phyloP scores from a whole-genome alignment of 2,113 vertebrate genomes.

The Eurypyga helias region DNA sequence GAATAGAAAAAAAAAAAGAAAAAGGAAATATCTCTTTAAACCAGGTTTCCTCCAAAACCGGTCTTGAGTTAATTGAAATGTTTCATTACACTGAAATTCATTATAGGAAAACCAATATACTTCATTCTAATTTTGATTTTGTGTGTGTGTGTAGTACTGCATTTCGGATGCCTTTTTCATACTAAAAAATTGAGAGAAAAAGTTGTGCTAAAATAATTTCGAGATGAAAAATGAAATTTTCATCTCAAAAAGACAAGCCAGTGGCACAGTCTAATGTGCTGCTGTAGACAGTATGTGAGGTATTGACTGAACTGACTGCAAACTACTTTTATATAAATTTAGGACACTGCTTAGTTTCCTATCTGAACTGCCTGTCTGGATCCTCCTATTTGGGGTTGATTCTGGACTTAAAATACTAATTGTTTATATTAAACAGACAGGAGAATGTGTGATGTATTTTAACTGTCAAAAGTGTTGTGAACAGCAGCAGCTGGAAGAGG shows the following conservation, averaged over 20 bases:
- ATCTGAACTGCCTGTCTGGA: conserved; percentile 69
- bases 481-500: conserved; percentile 78
- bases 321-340: conserved; percentile 61
- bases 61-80: neutral
- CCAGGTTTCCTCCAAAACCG: neutral
- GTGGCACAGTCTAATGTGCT: neutral
- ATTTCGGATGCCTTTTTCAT: neutral
- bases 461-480: conserved; percentile 82
- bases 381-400: conserved; percentile 75
- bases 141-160: neutral
- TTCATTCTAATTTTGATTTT: neutral
- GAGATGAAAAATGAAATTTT: neutral
- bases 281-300: neutral
- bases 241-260: neutral
- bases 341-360: conserved; percentile 72
- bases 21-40: neutral
- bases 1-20: neutral
- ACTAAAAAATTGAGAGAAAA: neutral
- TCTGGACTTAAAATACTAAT: conserved; percentile 79
- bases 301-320: conserved; percentile 6
- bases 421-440: conserved; percentile 80
- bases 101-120: neutral
- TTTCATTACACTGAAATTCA: neutral
- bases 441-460: conserved; percentile 82
- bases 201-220: neutral